phyloP scores from a whole-genome alignment of 2,113 vertebrate genomes.

The Trochalopteron elliotii region DNA sequence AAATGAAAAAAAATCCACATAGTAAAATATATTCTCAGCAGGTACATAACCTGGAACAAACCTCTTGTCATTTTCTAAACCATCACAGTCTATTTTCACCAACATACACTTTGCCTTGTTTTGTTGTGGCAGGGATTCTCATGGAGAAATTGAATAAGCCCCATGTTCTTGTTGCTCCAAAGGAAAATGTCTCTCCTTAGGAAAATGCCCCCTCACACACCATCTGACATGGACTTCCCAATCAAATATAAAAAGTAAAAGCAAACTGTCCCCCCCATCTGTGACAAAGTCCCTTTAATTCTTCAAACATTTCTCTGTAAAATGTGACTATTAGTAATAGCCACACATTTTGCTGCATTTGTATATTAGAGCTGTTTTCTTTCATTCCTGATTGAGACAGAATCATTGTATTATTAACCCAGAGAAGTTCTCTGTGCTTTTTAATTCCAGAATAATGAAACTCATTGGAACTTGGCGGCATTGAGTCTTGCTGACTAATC shows the following conservation, averaged over 20 bases:
- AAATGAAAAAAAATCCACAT: background rate
- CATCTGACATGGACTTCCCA: conserved; percentile 27
- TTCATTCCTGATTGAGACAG: conserved; percentile 41
- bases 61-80: conserved; percentile 16
- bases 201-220: conserved; percentile 27
- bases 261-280: conserved; percentile 40
- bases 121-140: conserved; percentile 43
- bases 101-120: conserved; percentile 11
- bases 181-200: background rate
- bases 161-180: background rate
- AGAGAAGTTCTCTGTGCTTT: conserved; percentile 55
- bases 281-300: conserved; percentile 26
- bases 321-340: background rate
- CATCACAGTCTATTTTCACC: background rate
- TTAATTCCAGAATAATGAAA: conserved; percentile 63
- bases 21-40: conserved; percentile 9
- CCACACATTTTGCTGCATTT: conserved; percentile 26
- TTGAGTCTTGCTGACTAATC: conserved; percentile 55
- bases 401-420: conserved; percentile 47
- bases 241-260: conserved; percentile 27
- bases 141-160: background rate
- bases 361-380: conserved; percentile 23
- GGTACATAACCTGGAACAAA: conserved; percentile 39
- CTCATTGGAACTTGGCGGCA: conserved; percentile 41
- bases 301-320: background rate